Evolutionary conservation across 2,113 vertebrate species (phyloP).

Genomic region (Fregetta grallaria): DNA sequence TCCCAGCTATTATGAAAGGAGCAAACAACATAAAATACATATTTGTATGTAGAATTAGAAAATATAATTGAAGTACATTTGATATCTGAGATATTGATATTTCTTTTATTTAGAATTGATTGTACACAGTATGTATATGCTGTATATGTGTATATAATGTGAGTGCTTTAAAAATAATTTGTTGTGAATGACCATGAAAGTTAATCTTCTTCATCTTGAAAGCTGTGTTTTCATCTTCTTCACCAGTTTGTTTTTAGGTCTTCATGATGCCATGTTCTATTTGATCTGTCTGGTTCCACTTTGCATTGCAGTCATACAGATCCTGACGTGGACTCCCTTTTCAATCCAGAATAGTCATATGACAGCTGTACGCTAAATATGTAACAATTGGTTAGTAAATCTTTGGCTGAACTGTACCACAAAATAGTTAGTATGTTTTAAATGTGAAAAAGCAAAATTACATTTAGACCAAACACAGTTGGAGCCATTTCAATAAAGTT

Average conservation of each 20-base stretch:
- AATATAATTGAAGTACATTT: background rate
- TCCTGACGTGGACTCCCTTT: constrained; percentile 84
- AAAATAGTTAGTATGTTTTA: background rate
- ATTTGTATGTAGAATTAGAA: background rate
- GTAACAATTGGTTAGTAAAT: background rate
- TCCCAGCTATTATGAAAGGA: background rate
- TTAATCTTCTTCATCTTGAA: background rate
- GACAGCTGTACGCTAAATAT: background rate
- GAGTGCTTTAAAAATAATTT: background rate
- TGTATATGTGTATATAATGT: background rate
- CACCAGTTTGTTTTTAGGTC: constrained; percentile 73
- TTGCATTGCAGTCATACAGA: constrained; percentile 76
- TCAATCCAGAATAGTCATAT: constrained; percentile 85
- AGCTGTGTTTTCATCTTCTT: background rate
- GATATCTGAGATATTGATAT: background rate
- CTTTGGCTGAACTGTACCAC: constrained; percentile 54
- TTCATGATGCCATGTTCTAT: constrained; percentile 84
- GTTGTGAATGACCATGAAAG: background rate
- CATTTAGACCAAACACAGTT: background rate
- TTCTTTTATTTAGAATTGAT: background rate
- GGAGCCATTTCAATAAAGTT: background rate
- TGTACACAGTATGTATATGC: background rate
- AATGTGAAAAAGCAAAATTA: background rate
- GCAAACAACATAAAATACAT: background rate
- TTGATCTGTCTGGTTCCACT: constrained; percentile 85